Conservation (phyloP, 2,113 vertebrate genomes). For the Protomyctophum bolini region DNA sequence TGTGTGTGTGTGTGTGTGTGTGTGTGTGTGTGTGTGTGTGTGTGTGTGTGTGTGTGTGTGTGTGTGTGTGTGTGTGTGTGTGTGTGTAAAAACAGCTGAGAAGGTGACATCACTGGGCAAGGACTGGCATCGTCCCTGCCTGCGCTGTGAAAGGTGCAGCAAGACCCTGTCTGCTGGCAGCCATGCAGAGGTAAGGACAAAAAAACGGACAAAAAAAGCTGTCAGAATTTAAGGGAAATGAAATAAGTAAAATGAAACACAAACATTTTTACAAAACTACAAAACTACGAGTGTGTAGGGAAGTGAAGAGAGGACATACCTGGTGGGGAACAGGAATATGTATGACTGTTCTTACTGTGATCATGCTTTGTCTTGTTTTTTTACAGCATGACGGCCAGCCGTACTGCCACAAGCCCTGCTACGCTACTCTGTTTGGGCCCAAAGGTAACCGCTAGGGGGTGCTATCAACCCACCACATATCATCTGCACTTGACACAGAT, state of each 20-base stretch:
- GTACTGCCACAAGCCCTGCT: slow-evolving; percentile 98
- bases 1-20: slow-evolving; percentile 20
- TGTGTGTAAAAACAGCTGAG: slow-evolving; percentile 80
- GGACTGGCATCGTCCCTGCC: slow-evolving; percentile 96
- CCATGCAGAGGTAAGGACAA: slow-evolving; percentile 88
- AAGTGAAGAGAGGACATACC: background rate
- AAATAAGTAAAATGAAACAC: no score
- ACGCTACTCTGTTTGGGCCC: slow-evolving; percentile 90
- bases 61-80: slow-evolving; percentile 16
- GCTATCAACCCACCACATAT: slow-evolving; percentile 59
- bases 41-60: slow-evolving; percentile 19
- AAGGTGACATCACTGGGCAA: slow-evolving; percentile 98
- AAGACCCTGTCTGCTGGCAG: slow-evolving; percentile 93
- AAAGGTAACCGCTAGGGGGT: slow-evolving; percentile 89
- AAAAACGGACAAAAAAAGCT: background rate
- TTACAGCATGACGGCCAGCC: slow-evolving; percentile 91
- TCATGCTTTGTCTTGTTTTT: background rate
- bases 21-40: slow-evolving; percentile 3
- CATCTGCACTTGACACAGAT: slow-evolving; percentile 55
- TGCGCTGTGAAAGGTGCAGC: slow-evolving; percentile 93
- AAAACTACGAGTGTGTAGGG: no score
- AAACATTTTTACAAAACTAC: no score
- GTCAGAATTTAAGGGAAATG: background rate
- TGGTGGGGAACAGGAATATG: background rate
- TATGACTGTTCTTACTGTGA: no score